phyloP scores from a whole-genome alignment of 2,888 invertebrate genomes.

The Ophion slaviceki region DNA sequence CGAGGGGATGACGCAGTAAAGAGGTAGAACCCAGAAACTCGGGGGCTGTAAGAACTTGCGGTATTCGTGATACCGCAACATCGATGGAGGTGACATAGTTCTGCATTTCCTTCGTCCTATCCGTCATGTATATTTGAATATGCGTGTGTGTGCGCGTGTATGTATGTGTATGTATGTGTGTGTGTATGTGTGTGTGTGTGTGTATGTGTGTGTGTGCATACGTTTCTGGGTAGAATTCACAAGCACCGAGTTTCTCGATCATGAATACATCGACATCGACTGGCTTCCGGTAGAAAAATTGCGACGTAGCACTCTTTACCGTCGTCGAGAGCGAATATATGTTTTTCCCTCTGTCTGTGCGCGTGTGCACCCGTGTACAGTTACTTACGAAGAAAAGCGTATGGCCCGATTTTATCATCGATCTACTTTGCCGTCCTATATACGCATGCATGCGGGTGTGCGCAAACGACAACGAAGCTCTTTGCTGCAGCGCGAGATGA shows the following conservation, averaged over 20 bases:
- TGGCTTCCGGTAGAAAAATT: slow-evolving; percentile 57
- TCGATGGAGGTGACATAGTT: slow-evolving; percentile 48
- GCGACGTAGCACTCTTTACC: slow-evolving; percentile 14
- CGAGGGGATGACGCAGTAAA: slow-evolving; percentile 33
- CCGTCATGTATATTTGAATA: neutral
- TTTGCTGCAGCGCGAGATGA: neutral
- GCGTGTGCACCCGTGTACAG: neutral
- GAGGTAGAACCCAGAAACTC: slow-evolving; percentile 56
- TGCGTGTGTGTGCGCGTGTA: neutral
- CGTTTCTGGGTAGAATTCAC: slow-evolving; percentile 36
- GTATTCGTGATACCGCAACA: slow-evolving; percentile 31
- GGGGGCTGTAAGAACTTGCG: slow-evolving; percentile 48
- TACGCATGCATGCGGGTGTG: neutral
- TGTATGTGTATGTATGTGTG: neutral
- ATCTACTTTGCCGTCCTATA: neutral
- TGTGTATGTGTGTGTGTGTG: neutral
- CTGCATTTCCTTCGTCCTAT: slow-evolving; percentile 17
- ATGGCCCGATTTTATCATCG: slow-evolving; percentile 43
- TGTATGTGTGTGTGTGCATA: slow-evolving; percentile 6
- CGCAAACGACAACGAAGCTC: neutral
- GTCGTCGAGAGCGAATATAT: slow-evolving; percentile 23
- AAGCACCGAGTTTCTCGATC: slow-evolving; percentile 49
- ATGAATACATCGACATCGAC: slow-evolving; percentile 55
- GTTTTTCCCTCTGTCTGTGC: neutral
- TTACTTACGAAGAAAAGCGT: slow-evolving; percentile 10